Evolutionary conservation across 1,140 invertebrate species (phyloP).

Genomic region (Patella vulgata): DNA sequence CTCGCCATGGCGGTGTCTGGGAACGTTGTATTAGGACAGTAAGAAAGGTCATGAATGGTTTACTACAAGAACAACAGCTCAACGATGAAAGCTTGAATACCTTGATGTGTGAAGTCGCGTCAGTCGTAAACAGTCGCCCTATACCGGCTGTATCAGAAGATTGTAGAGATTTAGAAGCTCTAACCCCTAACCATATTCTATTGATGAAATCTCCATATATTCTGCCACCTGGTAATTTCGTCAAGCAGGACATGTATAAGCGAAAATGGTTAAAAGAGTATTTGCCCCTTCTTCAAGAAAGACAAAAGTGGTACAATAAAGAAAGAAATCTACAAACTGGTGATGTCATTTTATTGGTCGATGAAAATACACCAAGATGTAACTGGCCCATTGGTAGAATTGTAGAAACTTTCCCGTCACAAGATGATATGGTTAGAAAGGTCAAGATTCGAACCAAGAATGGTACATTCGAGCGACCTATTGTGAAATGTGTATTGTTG

Average conservation of each 20-base stretch:
- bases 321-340: constrained; percentile 27
- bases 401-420: no score
- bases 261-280: constrained; percentile 26
- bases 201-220: background rate
- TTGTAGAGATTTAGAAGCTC: constrained; percentile 9
- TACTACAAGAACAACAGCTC: constrained; percentile 20
- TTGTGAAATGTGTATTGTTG: no score
- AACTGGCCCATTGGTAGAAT: constrained; percentile 2
- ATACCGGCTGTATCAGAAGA: constrained; percentile 8
- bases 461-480: no score
- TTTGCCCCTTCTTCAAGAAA: constrained; percentile 27
- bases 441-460: no score
- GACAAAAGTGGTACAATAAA: constrained; percentile 35
- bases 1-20: constrained; percentile 32
- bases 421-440: no score
- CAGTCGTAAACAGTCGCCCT: constrained; percentile 15
- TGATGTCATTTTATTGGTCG: constrained; percentile 38
- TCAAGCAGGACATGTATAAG: background rate
- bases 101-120: constrained; percentile 20
- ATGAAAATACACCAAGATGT: constrained; percentile 27
- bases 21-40: constrained; percentile 30
- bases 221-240: constrained; percentile 5
- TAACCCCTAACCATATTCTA: constrained; percentile 16
- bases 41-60: constrained; percentile 15
- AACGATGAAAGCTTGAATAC: constrained; percentile 20